Evolutionary conservation across 2,113 vertebrate species (phyloP).

Genomic region (Hystrix brachyura): DNA sequence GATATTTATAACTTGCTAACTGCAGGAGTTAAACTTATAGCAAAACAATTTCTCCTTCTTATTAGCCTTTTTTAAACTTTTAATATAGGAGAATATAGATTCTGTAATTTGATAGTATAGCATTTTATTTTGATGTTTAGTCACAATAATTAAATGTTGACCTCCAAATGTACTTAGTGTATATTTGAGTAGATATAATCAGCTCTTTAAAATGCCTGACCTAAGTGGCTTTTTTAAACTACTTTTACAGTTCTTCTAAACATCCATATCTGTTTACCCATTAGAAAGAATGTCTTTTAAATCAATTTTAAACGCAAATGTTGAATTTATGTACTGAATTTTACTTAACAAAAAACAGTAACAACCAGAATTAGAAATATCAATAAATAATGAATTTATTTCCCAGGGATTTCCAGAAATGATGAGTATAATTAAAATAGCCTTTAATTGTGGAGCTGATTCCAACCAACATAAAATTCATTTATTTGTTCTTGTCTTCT

Average conservation of each 20-base stretch:
- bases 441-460: background rate
- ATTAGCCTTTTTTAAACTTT: background rate
- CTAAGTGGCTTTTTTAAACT: background rate
- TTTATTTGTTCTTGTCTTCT: background rate
- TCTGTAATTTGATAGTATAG: slow-evolving; percentile 51
- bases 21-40: background rate
- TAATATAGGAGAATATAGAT: slow-evolving; percentile 1
- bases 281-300: background rate
- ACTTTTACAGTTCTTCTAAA: background rate
- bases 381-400: background rate
- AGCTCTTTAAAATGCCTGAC: slow-evolving; percentile 71
- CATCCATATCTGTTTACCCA: background rate
- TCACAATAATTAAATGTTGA: slow-evolving; percentile 64
- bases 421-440: background rate
- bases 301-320: background rate
- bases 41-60: slow-evolving; percentile 1
- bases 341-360: background rate
- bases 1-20: slow-evolving; percentile 26
- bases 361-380: background rate
- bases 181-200: slow-evolving; percentile 55
- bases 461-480: background rate
- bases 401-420: background rate
- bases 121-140: slow-evolving; percentile 61
- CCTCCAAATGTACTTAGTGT: slow-evolving; percentile 67
- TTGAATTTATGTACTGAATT: background rate